Percentiles rank a stretch among this genome's conserved stretches.
These are phyloP conservation scores for Peribatodes rhomboidaria DNA, from an alignment of 2,888 invertebrate genomes.

Conservation along the genomic window DNA sequence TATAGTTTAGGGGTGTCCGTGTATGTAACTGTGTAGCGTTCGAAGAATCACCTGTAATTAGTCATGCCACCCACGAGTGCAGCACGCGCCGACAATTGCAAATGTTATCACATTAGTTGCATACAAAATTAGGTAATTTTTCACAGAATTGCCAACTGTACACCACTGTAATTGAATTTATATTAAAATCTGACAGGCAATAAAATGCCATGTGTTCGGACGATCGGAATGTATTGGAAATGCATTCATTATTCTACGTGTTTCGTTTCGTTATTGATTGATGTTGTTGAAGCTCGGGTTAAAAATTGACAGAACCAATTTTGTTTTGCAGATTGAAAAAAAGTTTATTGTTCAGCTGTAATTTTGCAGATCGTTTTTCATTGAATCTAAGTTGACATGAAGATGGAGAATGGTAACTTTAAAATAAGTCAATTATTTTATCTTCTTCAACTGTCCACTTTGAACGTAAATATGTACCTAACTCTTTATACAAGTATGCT, in stretches of 20 bases:
- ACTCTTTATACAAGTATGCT: no score
- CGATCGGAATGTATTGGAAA: constrained; percentile 13
- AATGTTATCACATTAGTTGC: constrained; percentile 40
- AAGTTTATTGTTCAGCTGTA: no score
- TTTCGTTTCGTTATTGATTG: constrained; percentile 8
- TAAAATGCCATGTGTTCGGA: constrained; percentile 11
- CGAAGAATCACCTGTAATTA: constrained; percentile 34
- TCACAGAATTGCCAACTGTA: constrained; percentile 19
- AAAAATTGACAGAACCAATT: not conserved
- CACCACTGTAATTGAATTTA: constrained; percentile 26
- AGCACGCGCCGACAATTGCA: constrained; percentile 44
- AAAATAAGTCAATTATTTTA: no score
- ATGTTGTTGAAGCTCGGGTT: constrained; percentile 3
- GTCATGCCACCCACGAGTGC: constrained; percentile 39
- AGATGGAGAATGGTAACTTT: no score
- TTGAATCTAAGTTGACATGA: no score
- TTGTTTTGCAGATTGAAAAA: not conserved
- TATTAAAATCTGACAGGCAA: constrained; percentile 19
- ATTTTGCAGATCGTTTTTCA: no score
- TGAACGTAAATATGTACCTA: no score
- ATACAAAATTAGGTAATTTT: constrained; percentile 36
- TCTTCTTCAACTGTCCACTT: no score
- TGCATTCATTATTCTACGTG: constrained; percentile 2
- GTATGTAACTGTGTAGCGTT: constrained; percentile 5
- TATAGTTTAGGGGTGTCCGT: not conserved